phyloP scores from a whole-genome alignment of 2,113 vertebrate genomes.

The Anser cygnoides region DNA sequence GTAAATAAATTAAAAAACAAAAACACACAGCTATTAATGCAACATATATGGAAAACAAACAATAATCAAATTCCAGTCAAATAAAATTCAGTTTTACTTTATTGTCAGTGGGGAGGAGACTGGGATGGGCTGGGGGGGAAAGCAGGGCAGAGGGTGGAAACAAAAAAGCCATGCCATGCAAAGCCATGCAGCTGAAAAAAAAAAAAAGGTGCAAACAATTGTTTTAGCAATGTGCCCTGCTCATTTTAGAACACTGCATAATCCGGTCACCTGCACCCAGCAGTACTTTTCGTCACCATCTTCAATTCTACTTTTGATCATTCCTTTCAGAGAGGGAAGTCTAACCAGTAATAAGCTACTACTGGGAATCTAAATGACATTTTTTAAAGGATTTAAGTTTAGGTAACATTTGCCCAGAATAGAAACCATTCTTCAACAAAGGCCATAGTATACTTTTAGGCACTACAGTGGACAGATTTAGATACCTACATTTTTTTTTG shows the following conservation, averaged over 20 bases:
- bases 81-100: slow-evolving; percentile 47
- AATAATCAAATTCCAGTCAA: not conserved
- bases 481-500: not conserved
- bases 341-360: not conserved
- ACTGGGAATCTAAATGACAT: not conserved
- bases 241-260: not conserved
- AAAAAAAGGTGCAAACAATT: not conserved
- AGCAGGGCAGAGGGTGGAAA: not conserved
- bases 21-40: not conserved
- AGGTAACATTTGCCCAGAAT: slow-evolving; percentile 17
- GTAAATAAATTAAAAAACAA: not conserved
- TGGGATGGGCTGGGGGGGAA: not conserved
- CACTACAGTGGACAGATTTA: not conserved
- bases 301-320: not conserved
- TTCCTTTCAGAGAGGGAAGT: not conserved
- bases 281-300: not conserved
- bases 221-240: not conserved
- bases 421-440: not conserved
- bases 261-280: not conserved
- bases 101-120: not conserved
- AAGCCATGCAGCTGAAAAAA: not conserved
- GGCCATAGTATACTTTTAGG: not conserved
- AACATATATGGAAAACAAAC: not conserved
- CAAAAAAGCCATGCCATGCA: not conserved
- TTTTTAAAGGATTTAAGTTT: not conserved